Evolutionary conservation across 2,888 invertebrate species (phyloP).

Genomic region (Papilio elwesi): DNA sequence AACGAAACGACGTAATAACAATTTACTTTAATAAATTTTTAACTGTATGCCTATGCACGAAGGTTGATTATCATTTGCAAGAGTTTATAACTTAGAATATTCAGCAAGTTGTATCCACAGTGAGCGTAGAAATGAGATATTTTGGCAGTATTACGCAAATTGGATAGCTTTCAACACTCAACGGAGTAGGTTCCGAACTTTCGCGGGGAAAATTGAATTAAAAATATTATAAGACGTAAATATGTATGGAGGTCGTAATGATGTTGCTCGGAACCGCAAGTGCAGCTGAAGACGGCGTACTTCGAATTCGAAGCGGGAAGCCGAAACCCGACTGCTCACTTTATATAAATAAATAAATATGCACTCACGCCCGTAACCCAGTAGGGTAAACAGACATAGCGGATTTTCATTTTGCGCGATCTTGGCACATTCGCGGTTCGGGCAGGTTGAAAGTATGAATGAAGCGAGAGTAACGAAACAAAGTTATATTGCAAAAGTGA

Average conservation of each 20-base stretch:
- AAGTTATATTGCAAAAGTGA: too few relatives aligned
- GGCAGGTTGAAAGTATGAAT: too few relatives aligned
- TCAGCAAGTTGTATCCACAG: constrained; percentile 60
- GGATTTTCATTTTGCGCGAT: too few relatives aligned
- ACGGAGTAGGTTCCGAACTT: constrained; percentile 83
- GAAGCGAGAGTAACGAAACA: too few relatives aligned
- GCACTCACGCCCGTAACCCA: too few relatives aligned
- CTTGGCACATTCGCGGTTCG: too few relatives aligned
- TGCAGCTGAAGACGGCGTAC: constrained; percentile 34
- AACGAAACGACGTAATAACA: constrained; percentile 56
- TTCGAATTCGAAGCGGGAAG: constrained; percentile 3
- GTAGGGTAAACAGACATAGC: too few relatives aligned
- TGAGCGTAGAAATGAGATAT: constrained; percentile 85
- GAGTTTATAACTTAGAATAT: constrained; percentile 32
- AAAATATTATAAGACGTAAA: constrained; percentile 83
- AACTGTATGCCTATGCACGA: constrained; percentile 46
- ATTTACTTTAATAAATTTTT: constrained; percentile 44
- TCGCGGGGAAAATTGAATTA: constrained; percentile 83
- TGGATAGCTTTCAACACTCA: constrained; percentile 85
- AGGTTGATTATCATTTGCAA: constrained; percentile 48
- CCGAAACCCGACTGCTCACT: constrained; percentile 1
- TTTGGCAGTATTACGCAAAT: constrained; percentile 85
- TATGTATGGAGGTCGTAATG: constrained; percentile 78
- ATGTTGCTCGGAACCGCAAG: constrained; percentile 65
- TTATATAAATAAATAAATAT: constrained; percentile 16